These are phyloP conservation scores for Catostomus latipinnis DNA, from an alignment of 2,797 vertebrate genomes.

Conservation along the genomic window DNA sequence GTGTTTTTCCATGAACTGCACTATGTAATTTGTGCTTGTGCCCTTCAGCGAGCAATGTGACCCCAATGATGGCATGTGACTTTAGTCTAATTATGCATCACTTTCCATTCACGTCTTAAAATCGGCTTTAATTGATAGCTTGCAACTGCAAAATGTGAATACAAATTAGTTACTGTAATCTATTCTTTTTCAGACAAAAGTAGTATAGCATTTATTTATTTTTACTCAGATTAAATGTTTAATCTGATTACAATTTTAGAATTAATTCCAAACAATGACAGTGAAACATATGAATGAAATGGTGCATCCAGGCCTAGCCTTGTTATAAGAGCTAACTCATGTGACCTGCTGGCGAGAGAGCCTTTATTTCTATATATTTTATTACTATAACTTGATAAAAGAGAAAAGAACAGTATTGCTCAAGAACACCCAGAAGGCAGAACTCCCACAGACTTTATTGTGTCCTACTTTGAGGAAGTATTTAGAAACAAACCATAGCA, in stretches of 20 bases:
- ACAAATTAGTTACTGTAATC: too few species aligned
- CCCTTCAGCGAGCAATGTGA: background rate
- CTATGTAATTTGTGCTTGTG: constrained; percentile 32
- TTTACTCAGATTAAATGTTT: too few species aligned
- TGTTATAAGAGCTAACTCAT: constrained; percentile 26
- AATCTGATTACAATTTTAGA: too few species aligned
- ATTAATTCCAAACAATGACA: constrained; percentile 4
- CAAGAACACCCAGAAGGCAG: constrained; percentile 37
- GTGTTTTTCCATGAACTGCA: background rate
- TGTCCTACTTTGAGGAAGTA: constrained; percentile 39
- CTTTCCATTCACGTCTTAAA: constrained; percentile 28
- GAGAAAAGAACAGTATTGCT: constrained; percentile 29
- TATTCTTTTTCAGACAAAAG: too few species aligned
- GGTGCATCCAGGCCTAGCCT: constrained; percentile 27
- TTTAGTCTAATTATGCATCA: constrained; percentile 10
- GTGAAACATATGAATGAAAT: constrained; percentile 36
- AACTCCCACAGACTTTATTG: constrained; percentile 51
- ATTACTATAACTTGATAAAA: constrained; percentile 23
- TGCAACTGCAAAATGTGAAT: constrained; percentile 30
- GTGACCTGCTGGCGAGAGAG: constrained; percentile 4
- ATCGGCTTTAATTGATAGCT: constrained; percentile 67
- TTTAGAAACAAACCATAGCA: constrained; percentile 27
- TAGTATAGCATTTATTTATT: too few species aligned
- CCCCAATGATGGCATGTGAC: background rate
- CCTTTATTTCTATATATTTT: constrained; percentile 16